phyloP scores from a whole-genome alignment of 2,797 vertebrate genomes.

The Characodon lateralis region DNA sequence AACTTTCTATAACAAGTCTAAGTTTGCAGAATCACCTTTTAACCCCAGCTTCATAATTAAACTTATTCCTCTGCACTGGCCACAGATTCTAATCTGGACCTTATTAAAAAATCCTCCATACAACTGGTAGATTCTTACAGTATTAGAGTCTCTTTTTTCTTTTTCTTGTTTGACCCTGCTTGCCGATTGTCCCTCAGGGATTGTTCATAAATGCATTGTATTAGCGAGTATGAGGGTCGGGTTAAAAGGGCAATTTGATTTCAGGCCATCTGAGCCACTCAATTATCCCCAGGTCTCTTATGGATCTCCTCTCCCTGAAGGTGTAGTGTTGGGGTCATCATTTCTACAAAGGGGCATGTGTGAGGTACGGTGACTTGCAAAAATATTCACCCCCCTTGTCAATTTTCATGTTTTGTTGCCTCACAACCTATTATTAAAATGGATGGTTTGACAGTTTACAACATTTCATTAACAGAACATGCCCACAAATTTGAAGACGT shows the following conservation, averaged over 20 bases:
- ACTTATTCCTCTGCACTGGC: background rate
- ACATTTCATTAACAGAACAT: too few relatives aligned
- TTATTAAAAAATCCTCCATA: background rate
- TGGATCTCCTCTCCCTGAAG: conserved; percentile 1
- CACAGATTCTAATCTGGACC: background rate
- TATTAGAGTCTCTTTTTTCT: background rate
- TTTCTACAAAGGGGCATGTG: background rate
- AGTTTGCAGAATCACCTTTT: background rate
- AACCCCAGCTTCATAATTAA: background rate
- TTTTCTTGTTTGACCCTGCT: conserved; percentile 7
- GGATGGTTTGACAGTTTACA: too few relatives aligned
- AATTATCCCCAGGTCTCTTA: conserved; percentile 7
- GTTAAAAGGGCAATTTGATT: conserved; percentile 22
- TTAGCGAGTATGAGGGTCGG: conserved; percentile 5
- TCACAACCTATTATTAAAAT: too few relatives aligned
- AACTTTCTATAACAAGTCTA: background rate
- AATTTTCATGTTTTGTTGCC: too few relatives aligned
- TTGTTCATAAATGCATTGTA: conserved; percentile 34
- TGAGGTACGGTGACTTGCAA: background rate
- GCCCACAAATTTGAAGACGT: too few relatives aligned
- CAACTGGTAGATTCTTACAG: background rate
- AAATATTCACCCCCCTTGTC: too few relatives aligned
- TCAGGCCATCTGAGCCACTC: conserved; percentile 2
- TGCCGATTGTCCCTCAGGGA: conserved; percentile 16
- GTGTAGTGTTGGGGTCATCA: background rate